Evolutionary conservation across 2,888 invertebrate species (phyloP).

Genomic region (Anoplius nigerrimus): DNA sequence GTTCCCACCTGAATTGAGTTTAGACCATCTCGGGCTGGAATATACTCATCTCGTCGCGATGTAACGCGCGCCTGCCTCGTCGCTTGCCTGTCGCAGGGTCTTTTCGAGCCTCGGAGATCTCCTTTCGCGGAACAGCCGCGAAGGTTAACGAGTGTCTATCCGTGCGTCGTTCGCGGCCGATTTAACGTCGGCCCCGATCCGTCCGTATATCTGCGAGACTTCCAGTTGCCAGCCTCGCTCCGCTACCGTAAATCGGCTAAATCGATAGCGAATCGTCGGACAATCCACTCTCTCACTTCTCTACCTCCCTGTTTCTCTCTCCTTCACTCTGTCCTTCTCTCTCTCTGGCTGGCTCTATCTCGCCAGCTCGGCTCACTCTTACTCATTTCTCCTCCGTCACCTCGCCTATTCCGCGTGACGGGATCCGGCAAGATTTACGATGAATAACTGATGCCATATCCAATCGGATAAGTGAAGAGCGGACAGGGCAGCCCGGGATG

Average conservation of each 20-base stretch:
- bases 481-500: slow-evolving; percentile 9
- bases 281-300: not conserved
- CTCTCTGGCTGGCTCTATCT: slow-evolving; percentile 15
- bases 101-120: slow-evolving; percentile 7
- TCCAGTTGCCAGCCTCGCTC: too few relatives aligned
- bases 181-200: too few relatives aligned
- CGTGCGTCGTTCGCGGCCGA: slow-evolving; percentile 8
- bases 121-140: slow-evolving; percentile 14
- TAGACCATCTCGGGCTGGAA: too few relatives aligned
- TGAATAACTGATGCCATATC: slow-evolving; percentile 37
- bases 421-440: slow-evolving; percentile 1
- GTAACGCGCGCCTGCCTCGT: slow-evolving; percentile 8
- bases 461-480: slow-evolving; percentile 32
- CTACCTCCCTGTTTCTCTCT: slow-evolving; percentile 8
- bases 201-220: slow-evolving; percentile 13
- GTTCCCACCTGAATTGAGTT: too few relatives aligned
- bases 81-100: too few relatives aligned
- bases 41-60: not conserved
- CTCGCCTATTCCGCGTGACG: not conserved
- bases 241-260: too few relatives aligned
- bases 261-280: not conserved
- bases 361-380: too few relatives aligned
- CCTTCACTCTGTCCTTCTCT: slow-evolving; percentile 13
- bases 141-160: slow-evolving; percentile 17
- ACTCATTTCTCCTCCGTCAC: not conserved